Percentiles rank a stretch among this genome's conserved stretches.
These are phyloP conservation scores for Strix aluco DNA, from an alignment of 2,113 vertebrate genomes.

Conservation along the genomic window DNA sequence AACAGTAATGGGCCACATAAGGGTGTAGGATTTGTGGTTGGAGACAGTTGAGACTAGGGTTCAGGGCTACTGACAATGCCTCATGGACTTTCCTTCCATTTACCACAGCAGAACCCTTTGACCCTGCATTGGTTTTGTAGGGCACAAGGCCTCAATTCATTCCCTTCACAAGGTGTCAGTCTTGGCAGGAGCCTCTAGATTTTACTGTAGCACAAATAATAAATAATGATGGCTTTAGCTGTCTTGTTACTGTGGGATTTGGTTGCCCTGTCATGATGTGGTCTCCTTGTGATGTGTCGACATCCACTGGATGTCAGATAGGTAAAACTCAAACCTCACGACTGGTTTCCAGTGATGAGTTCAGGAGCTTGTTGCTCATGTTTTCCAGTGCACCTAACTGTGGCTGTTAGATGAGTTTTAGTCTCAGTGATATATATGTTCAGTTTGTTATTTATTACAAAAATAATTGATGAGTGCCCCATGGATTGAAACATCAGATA, in stretches of 20 bases:
- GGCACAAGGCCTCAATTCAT: slow-evolving; percentile 9
- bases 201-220: background rate
- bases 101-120: background rate
- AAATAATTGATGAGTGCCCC: background rate
- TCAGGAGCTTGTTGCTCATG: background rate
- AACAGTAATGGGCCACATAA: background rate
- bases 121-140: background rate
- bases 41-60: background rate
- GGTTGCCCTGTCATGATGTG: background rate
- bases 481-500: background rate
- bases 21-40: background rate
- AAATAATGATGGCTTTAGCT: background rate
- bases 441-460: background rate
- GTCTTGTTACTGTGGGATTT: background rate
- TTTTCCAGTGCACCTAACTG: background rate
- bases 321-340: background rate
- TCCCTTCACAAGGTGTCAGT: background rate
- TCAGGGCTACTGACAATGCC: background rate
- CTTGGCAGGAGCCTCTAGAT: background rate
- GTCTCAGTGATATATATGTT: background rate
- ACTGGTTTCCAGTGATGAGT: background rate
- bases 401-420: background rate
- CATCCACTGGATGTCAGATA: background rate
- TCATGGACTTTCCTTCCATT: background rate
- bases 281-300: background rate